Evolutionary conservation across 2,888 invertebrate genomes (phyloP).

Genomic region (Drosophila melanocephala): DNA sequence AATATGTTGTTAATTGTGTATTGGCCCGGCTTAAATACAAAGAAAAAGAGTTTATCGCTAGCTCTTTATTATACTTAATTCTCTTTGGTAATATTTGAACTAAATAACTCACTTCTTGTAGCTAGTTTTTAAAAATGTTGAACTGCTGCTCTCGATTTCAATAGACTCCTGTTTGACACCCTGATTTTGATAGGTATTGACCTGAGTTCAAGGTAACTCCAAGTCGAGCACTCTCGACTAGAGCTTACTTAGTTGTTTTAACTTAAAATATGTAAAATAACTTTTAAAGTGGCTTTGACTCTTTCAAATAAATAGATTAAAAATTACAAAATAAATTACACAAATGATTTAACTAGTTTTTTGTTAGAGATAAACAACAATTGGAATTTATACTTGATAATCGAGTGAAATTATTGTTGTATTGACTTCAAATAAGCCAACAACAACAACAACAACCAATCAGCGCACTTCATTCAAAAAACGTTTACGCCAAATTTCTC

Average conservation of each 20-base stretch:
- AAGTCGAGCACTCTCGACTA: background rate
- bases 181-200: rapidly evolving
- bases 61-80: background rate
- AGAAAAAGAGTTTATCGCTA: too few relatives aligned
- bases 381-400: background rate
- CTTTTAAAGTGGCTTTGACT: background rate
- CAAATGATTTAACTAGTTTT: background rate
- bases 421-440: constrained; percentile 30
- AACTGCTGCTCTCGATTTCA: background rate
- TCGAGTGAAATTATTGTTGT: constrained; percentile 12
- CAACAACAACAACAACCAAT: constrained; percentile 41
- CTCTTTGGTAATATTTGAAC: rapidly evolving
- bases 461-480: constrained; percentile 59
- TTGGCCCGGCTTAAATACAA: too few relatives aligned
- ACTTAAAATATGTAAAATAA: background rate
- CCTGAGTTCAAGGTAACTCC: background rate
- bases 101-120: background rate
- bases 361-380: background rate
- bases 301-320: background rate
- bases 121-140: background rate
- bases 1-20: too few relatives aligned
- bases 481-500: constrained; percentile 46
- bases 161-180: too few relatives aligned
- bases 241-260: background rate
- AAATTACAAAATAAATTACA: background rate